Conservation (phyloP, 2,888 invertebrate species). For the Acleris holmiana region DNA sequence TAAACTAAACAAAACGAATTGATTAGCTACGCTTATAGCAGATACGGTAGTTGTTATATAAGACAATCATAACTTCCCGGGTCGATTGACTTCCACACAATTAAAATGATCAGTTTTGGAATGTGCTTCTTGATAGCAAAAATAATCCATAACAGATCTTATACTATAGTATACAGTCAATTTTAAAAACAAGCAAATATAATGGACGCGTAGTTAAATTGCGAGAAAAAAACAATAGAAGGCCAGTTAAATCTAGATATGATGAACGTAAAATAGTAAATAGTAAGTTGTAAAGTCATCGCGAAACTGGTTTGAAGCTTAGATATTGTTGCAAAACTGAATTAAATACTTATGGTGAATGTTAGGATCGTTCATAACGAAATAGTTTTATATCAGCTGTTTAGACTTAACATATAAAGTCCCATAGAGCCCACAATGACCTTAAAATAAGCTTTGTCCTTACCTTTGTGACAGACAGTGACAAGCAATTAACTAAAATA, state of each 20-base stretch:
- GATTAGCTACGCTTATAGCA: constrained; percentile 17
- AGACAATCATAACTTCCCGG: constrained; percentile 9
- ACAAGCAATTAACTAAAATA: too few species aligned
- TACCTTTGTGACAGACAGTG: too few species aligned
- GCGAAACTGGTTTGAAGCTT: constrained; percentile 6
- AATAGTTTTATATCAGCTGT: too few species aligned
- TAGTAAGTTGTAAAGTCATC: constrained; percentile 4
- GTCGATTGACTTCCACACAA: constrained; percentile 4
- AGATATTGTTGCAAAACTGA: neutral
- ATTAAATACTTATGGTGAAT: too few species aligned
- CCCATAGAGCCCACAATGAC: too few species aligned
- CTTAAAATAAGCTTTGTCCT: too few species aligned
- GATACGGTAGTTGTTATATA: constrained; percentile 21
- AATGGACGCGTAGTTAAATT: neutral
- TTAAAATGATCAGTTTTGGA: constrained; percentile 30
- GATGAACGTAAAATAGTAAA: constrained; percentile 6
- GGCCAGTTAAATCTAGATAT: constrained; percentile 20
- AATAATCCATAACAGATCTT: neutral
- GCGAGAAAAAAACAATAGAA: constrained; percentile 25
- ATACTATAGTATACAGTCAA: neutral
- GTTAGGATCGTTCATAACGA: too few species aligned
- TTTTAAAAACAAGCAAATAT: neutral
- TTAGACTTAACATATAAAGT: too few species aligned
- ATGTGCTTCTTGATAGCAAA: constrained; percentile 22
- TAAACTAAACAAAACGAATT: constrained; percentile 8